Conservation (phyloP, 2,113 vertebrate genomes). For the Paralichthys olivaceus region DNA sequence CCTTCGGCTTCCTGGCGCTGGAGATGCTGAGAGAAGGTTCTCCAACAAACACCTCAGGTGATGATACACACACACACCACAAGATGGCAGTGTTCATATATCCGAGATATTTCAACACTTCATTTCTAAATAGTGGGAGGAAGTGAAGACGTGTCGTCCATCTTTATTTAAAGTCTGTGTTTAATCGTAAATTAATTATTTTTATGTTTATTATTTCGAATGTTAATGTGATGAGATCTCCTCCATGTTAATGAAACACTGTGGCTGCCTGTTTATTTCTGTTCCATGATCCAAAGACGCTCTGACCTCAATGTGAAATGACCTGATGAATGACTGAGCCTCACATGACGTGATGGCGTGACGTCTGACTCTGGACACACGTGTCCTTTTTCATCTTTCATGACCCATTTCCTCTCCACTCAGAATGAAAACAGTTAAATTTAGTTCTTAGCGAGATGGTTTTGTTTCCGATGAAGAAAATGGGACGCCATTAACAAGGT, state of each 20-base stretch:
- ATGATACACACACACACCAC: neutral
- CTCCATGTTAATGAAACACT: neutral
- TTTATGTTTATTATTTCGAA: neutral
- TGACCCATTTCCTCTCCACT: slow-evolving; percentile 45
- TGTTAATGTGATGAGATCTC: slow-evolving; percentile 25
- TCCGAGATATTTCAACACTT: too few relatives aligned
- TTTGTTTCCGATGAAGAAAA: slow-evolving; percentile 47
- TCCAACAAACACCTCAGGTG: slow-evolving; percentile 82
- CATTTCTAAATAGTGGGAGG: too few relatives aligned
- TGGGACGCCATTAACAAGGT: slow-evolving; percentile 42
- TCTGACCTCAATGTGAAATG: slow-evolving; percentile 38
- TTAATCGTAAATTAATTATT: too few relatives aligned
- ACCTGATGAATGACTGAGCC: slow-evolving; percentile 27
- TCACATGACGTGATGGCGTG: slow-evolving; percentile 5
- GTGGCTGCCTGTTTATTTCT: neutral
- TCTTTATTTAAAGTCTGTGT: too few relatives aligned
- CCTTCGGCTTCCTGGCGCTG: slow-evolving; percentile 84
- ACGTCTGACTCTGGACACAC: neutral
- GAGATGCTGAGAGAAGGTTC: slow-evolving; percentile 80
- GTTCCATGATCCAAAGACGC: neutral
- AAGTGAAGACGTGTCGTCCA: too few relatives aligned
- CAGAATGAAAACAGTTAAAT: slow-evolving; percentile 37
- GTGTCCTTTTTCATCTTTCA: slow-evolving; percentile 13
- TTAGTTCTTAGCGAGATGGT: slow-evolving; percentile 31
- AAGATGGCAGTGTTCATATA: neutral